Percentiles rank a stretch among this genome's conserved stretches.
Conservation (phyloP, 2,113 vertebrate species). For the Ageneiosus marmoratus region DNA sequence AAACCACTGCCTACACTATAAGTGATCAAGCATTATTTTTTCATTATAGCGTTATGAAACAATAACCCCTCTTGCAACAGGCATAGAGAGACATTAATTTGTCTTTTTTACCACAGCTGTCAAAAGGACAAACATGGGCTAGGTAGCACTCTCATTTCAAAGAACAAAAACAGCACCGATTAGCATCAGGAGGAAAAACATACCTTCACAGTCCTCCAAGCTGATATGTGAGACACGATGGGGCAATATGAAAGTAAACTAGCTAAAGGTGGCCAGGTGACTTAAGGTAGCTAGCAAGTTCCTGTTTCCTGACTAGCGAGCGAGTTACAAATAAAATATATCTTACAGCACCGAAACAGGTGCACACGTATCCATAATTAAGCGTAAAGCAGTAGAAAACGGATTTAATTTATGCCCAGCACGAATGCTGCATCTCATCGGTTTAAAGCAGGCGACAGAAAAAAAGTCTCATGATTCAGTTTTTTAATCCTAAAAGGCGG, state of each 20-base stretch:
- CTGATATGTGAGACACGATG: neutral
- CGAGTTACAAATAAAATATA: neutral
- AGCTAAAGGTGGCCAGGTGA: neutral
- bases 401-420: neutral
- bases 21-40: neutral
- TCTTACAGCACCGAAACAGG: neutral
- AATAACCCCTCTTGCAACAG: neutral
- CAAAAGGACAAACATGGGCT: neutral
- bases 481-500: constrained; percentile 60
- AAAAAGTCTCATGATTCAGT: constrained; percentile 20
- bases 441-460: no score
- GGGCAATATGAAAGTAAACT: constrained; percentile 2
- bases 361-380: neutral
- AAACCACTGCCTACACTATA: neutral
- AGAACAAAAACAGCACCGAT: neutral
- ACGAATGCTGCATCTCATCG: neutral
- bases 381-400: neutral
- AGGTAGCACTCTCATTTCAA: neutral
- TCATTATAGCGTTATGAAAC: neutral
- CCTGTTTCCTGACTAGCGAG: constrained; percentile 4
- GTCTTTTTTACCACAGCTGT: neutral
- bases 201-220: neutral
- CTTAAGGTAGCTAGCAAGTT: constrained; percentile 7
- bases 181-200: neutral
- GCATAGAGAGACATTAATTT: neutral